Base-by-base conservation (phyloP, 2,888 invertebrate genomes). In the Pristionchus exspectatus region DNA sequence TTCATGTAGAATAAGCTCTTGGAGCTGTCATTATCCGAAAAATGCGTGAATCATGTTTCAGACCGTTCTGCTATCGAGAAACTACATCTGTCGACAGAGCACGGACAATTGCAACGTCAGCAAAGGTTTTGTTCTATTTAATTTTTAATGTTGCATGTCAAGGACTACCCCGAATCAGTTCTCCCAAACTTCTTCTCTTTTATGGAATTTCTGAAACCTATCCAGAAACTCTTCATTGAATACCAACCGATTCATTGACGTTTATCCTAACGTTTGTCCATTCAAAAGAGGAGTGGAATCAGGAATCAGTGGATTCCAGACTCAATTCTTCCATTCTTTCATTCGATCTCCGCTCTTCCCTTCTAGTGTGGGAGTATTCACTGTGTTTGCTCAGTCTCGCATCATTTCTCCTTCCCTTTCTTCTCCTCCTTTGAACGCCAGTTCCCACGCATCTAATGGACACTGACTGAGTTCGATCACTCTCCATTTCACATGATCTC, bases 41-140 rank as follows among this genome's bases (percentile, higher is more conserved):
- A 9, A 10, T 50, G 9, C 44, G 44, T 50, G 44, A 50, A 9
- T 38, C 38, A 38, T 38, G 38, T 54, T 85, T 10, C 59, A 85
- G 84, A 85, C 84, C 12, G 84, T 85, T 33, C 30, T 59, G 5
- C 59, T 85, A 0, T 12, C 18, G 56, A 27, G 59, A 12, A 85
- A 85, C 24, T 85, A 85, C 84, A 85, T 85, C 33, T 85, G 84
- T 10, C n/a, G 84, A 2, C 84, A 85, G 33, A 85, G 84, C 38
- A 85, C 84, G 5, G 33, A 85, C 30, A 59, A 30, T 24, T 85
- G 84, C 27, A 59, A 85, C 30, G 84, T 85, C 59, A 81, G 81
- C 81, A 81, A 81, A 27, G 81, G 81, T 54, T 50, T 69, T 69
- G 0, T 66, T 69, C 9, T 27, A 27, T 27, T 69, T 24, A 69